Conservation (phyloP, 2,113 vertebrate genomes). For the Pavo muticus region DNA sequence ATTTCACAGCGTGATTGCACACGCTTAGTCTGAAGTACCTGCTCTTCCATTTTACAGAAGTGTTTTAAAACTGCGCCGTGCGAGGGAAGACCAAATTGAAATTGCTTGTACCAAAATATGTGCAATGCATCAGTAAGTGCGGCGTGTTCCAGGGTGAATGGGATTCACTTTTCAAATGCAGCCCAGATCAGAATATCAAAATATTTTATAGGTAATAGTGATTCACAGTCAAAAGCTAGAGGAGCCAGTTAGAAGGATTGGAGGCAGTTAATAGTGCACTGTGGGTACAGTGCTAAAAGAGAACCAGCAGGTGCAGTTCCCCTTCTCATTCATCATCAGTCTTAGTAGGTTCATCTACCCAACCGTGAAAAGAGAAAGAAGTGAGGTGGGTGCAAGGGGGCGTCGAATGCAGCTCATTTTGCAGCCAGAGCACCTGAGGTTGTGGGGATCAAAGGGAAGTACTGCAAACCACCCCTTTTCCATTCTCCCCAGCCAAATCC, state of each 20-base stretch:
- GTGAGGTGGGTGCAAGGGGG: background rate
- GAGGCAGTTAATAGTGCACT: background rate
- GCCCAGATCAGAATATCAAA: background rate
- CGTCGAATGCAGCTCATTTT: background rate
- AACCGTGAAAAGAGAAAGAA: background rate
- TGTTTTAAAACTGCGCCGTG: background rate
- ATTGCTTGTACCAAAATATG: background rate
- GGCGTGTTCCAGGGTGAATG: background rate
- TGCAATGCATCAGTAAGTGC: background rate
- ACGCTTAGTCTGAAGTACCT: background rate
- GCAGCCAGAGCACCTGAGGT: background rate
- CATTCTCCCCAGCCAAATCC: rapidly evolving
- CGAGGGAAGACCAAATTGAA: background rate
- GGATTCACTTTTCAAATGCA: background rate
- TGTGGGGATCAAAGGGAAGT: background rate
- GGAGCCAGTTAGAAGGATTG: background rate
- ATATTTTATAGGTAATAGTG: background rate
- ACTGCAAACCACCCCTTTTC: rapidly evolving
- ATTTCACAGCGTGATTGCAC: rapidly evolving
- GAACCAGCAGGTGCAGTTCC: background rate
- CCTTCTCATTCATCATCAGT: background rate
- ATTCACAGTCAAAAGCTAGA: background rate
- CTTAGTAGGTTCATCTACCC: background rate
- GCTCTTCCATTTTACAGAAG: background rate
- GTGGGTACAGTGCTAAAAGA: background rate